A percentile compares a stretch with the other conserved stretches of the same genome.
These are phyloP conservation scores for Lochmaea capreae DNA, from an alignment of 2,888 invertebrate genomes.

Conservation along the genomic window DNA sequence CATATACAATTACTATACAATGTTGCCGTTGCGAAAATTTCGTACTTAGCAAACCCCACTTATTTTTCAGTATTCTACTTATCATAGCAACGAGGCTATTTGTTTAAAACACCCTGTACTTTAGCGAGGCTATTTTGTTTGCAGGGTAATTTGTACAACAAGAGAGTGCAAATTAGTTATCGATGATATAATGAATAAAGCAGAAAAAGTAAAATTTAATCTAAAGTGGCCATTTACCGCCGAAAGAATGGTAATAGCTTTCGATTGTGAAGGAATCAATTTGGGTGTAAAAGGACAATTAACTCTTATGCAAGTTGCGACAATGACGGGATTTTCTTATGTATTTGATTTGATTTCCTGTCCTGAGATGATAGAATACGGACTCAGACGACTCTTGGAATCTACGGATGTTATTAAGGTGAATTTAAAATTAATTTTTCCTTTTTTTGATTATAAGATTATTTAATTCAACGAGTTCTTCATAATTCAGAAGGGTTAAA, in stretches of 20 bases:
- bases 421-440: slow-evolving; percentile 43
- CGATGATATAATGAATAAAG: slow-evolving; percentile 73
- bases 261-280: slow-evolving; percentile 95
- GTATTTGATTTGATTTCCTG: slow-evolving; percentile 90
- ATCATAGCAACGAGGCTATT: no score
- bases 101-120: no score
- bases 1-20: no score
- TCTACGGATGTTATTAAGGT: slow-evolving; percentile 85
- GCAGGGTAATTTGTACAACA: slow-evolving; percentile 79
- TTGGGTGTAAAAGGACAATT: slow-evolving; percentile 89
- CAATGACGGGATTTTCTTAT: slow-evolving; percentile 84
- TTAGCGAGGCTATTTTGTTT: background rate
- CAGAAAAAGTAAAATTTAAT: slow-evolving; percentile 34
- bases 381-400: slow-evolving; percentile 83
- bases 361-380: slow-evolving; percentile 83
- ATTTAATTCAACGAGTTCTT: no score
- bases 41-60: no score
- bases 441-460: background rate
- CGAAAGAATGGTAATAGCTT: slow-evolving; percentile 76
- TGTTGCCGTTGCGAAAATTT: no score
- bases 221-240: slow-evolving; percentile 61
- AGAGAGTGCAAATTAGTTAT: slow-evolving; percentile 83
- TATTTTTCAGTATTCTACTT: no score
- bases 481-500: no score
- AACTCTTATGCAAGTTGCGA: slow-evolving; percentile 88